phyloP scores from a whole-genome alignment of 2,113 vertebrate species.

The human (Homo sapiens) region DNA sequence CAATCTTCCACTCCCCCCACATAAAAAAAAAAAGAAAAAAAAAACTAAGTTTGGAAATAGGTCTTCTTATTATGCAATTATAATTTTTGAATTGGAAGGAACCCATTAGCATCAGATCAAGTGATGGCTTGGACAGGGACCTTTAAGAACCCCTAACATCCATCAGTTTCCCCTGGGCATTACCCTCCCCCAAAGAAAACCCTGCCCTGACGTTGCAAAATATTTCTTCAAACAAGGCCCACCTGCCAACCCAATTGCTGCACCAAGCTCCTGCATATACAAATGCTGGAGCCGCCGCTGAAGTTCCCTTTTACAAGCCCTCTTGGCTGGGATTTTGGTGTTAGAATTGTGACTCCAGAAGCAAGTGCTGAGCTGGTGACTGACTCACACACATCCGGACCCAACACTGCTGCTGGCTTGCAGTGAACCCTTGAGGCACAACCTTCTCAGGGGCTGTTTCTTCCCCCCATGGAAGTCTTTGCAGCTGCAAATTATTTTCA shows the following conservation, averaged over 20 bases:
- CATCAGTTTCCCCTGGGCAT: not conserved
- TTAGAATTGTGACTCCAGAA: not conserved
- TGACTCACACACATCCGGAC: not conserved
- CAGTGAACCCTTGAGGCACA: not conserved
- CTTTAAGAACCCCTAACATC: not conserved
- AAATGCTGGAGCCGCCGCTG: not conserved
- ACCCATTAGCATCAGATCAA: not conserved
- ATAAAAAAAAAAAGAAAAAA: too few relatives aligned
- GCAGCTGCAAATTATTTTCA: not conserved
- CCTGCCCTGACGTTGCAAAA: not conserved
- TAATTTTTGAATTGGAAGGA: not conserved
- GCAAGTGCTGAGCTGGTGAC: not conserved
- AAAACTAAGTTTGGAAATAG: not conserved
- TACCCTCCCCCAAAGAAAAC: not conserved
- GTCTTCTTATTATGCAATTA: not conserved
- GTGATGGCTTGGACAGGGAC: not conserved
- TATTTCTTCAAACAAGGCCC: not conserved
- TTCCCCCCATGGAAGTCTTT: not conserved
- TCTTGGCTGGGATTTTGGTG: not conserved
- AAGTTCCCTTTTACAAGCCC: not conserved
- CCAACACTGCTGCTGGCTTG: not conserved
- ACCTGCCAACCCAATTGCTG: not conserved
- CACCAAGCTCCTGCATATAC: not conserved
- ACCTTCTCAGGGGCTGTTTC: not conserved
- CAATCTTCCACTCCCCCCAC: too few relatives aligned